Percentiles rank a stretch among this genome's conserved stretches.
These are phyloP conservation scores for Accipiter virgatus DNA, from an alignment of 2,113 vertebrate genomes.

Conservation along the genomic window DNA sequence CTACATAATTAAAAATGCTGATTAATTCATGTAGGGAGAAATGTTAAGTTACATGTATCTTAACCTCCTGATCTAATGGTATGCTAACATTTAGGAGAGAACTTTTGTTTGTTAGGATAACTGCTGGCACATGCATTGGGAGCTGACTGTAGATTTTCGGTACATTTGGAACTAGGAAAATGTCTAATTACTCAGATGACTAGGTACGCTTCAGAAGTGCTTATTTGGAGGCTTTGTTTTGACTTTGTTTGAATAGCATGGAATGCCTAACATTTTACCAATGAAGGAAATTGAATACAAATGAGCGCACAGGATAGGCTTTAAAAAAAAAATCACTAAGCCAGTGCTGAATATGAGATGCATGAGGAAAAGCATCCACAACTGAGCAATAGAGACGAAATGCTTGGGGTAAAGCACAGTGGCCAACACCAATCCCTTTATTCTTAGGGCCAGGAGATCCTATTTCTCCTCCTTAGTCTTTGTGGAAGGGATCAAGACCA, in stretches of 20 bases:
- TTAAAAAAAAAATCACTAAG: background rate
- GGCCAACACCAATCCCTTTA: background rate
- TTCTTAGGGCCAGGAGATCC: background rate
- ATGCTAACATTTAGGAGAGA: background rate
- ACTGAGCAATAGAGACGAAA: background rate
- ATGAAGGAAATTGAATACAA: background rate
- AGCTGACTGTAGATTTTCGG: background rate
- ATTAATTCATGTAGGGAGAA: background rate
- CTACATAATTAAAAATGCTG: background rate
- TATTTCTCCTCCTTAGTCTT: background rate
- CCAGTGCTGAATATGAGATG: background rate
- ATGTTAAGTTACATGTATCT: background rate
- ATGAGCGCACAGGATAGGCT: background rate
- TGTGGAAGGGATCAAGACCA: background rate
- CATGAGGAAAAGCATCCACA: background rate
- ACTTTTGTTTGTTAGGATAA: background rate
- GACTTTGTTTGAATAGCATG: background rate
- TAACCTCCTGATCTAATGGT: background rate
- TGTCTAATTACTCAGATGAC: slow-evolving; percentile 53
- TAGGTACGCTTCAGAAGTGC: background rate
- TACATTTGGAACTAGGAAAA: slow-evolving; percentile 8
- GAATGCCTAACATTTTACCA: slow-evolving; percentile 11
- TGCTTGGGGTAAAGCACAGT: background rate
- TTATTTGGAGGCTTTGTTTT: slow-evolving; percentile 39
- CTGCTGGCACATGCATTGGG: background rate